phyloP scores from a whole-genome alignment of 2,888 invertebrate genomes.

The Onthophagus sagittarius region DNA sequence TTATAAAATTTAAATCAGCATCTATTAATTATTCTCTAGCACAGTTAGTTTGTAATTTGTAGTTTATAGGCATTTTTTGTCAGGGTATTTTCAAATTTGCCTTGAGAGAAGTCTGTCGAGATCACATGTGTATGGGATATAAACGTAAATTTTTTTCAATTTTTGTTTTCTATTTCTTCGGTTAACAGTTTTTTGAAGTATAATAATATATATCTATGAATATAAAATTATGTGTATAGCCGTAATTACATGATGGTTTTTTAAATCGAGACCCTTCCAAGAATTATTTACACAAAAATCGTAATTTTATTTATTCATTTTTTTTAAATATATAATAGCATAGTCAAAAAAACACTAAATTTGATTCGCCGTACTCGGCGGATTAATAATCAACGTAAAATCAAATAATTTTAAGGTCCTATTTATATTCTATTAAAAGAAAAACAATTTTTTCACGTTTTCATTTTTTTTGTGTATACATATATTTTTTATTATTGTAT shows the following conservation, averaged over 20 bases:
- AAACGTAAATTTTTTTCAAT: background rate
- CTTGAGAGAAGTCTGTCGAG: constrained; percentile 20
- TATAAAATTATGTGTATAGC: background rate
- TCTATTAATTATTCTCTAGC: constrained; percentile 27
- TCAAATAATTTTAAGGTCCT: background rate
- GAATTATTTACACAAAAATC: background rate
- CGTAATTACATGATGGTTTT: background rate
- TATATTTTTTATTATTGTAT: constrained; percentile 7
- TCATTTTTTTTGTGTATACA: background rate
- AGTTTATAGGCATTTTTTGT: constrained; percentile 33
- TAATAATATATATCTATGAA: constrained; percentile 14
- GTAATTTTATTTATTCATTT: background rate
- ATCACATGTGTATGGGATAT: constrained; percentile 2
- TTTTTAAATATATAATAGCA: background rate
- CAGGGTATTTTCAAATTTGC: constrained; percentile 31
- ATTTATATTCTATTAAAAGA: constrained; percentile 1
- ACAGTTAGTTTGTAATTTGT: constrained; percentile 33
- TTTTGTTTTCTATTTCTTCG: constrained; percentile 1
- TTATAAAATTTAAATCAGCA: constrained; percentile 21
- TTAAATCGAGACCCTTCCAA: background rate
- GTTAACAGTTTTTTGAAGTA: constrained; percentile 6
- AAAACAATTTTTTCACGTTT: background rate
- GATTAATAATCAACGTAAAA: background rate
- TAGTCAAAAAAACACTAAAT: background rate
- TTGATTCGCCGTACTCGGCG: background rate